Evolutionary conservation across 2,797 vertebrate species (phyloP).

Genomic region (Natrix natrix): DNA sequence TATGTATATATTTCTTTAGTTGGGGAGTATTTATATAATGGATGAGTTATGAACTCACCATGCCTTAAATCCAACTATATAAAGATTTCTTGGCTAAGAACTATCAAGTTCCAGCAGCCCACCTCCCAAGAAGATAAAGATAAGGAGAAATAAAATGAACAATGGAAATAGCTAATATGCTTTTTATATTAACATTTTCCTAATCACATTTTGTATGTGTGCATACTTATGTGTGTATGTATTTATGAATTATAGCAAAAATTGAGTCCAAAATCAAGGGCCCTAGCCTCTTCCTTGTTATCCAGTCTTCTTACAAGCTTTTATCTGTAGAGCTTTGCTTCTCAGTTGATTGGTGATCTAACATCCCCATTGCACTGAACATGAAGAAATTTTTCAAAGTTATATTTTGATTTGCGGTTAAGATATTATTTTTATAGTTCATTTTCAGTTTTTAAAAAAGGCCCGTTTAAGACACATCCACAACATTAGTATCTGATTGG

Average conservation of each 20-base stretch:
- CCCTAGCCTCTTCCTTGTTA: neutral
- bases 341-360: neutral
- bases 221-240: neutral
- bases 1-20: slow-evolving; percentile 35
- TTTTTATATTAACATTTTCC: slow-evolving; percentile 27
- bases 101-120: neutral
- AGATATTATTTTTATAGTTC: neutral
- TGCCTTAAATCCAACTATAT: slow-evolving; percentile 19
- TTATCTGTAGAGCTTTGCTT: neutral
- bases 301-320: neutral
- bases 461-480: neutral
- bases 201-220: neutral
- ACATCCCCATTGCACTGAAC: neutral
- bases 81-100: neutral
- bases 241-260: neutral
- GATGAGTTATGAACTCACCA: slow-evolving; percentile 21
- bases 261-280: neutral
- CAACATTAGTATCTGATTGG: neutral
- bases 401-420: neutral
- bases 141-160: slow-evolving; percentile 6
- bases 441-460: neutral
- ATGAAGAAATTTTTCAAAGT: neutral
- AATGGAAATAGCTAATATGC: neutral
- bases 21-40: slow-evolving; percentile 34
- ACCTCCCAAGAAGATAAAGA: slow-evolving; percentile 15